Conservation (phyloP, 2,797 vertebrate genomes). For the Leuciscus waleckii region DNA sequence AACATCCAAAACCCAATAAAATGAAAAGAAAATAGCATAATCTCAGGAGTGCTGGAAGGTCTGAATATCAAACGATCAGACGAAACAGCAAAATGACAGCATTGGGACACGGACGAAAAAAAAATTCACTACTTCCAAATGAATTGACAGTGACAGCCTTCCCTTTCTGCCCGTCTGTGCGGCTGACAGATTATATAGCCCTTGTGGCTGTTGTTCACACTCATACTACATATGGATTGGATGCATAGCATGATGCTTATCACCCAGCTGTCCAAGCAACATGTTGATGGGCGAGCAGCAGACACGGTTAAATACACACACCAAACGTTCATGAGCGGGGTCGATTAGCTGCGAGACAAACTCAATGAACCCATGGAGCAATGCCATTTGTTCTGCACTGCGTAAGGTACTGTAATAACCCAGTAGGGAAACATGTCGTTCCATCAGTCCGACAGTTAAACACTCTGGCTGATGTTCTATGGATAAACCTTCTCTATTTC, state of each 20-base stretch:
- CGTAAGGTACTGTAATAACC: constrained; percentile 26
- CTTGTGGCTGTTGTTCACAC: constrained; percentile 6
- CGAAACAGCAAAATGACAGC: constrained; percentile 3
- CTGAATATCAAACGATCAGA: constrained; percentile 15
- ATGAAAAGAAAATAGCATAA: constrained; percentile 27
- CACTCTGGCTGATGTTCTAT: neutral
- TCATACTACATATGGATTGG: constrained; percentile 16
- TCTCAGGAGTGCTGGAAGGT: constrained; percentile 23
- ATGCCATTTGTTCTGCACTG: constrained; percentile 46
- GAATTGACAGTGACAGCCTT: constrained; percentile 15
- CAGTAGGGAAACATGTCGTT: constrained; percentile 26
- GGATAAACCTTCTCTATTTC: neutral
- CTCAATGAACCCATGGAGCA: constrained; percentile 31
- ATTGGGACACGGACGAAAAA: neutral
- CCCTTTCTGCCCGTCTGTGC: neutral
- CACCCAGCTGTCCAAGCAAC: constrained; percentile 11
- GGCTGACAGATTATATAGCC: constrained; percentile 25
- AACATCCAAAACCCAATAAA: constrained; percentile 31
- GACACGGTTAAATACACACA: constrained; percentile 10
- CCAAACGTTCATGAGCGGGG: neutral
- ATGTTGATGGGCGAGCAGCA: neutral
- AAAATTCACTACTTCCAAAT: constrained; percentile 18
- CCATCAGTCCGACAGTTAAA: constrained; percentile 5
- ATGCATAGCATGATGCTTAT: constrained; percentile 26
- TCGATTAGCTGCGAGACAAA: constrained; percentile 40